Percentiles rank a stretch among this genome's conserved stretches.
Conservation (phyloP, 2,888 invertebrate species). For the Psococerastis gibbosa region DNA sequence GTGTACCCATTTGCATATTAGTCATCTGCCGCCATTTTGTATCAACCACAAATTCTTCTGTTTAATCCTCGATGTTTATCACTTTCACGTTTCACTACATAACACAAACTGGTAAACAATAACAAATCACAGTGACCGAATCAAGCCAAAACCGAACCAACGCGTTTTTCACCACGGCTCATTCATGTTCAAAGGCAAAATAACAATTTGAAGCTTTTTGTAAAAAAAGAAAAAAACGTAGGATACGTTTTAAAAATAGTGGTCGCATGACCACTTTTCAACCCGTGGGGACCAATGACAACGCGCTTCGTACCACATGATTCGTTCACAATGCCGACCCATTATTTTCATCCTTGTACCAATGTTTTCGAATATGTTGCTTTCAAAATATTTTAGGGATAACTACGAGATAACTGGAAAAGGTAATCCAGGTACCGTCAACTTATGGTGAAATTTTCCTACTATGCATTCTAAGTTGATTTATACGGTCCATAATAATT, state of each 20-base stretch:
- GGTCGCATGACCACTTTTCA: not conserved
- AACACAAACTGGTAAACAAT: no score
- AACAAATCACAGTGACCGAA: no score
- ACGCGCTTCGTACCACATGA: not conserved
- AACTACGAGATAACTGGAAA: no score
- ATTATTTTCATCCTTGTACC: slow-evolving; percentile 2
- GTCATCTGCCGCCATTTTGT: no score
- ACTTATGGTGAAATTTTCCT: not conserved
- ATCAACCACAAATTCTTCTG: no score
- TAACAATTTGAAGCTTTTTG: not conserved
- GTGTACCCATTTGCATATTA: no score
- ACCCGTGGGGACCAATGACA: slow-evolving; percentile 2
- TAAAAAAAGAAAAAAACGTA: not conserved
- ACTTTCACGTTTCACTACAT: no score
- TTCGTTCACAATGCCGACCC: not conserved
- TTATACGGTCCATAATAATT: not conserved
- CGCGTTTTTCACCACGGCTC: no score
- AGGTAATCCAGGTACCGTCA: no score
- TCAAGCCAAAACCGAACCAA: no score
- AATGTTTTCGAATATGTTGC: slow-evolving; percentile 2
- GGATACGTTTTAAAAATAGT: slow-evolving; percentile 5
- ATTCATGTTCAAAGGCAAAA: slow-evolving; percentile 4
- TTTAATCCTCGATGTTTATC: no score
- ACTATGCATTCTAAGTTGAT: not conserved
- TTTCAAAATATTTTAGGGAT: no score